phyloP scores from a whole-genome alignment of 2,888 invertebrate species.

The Arrhopalites spinosus region DNA sequence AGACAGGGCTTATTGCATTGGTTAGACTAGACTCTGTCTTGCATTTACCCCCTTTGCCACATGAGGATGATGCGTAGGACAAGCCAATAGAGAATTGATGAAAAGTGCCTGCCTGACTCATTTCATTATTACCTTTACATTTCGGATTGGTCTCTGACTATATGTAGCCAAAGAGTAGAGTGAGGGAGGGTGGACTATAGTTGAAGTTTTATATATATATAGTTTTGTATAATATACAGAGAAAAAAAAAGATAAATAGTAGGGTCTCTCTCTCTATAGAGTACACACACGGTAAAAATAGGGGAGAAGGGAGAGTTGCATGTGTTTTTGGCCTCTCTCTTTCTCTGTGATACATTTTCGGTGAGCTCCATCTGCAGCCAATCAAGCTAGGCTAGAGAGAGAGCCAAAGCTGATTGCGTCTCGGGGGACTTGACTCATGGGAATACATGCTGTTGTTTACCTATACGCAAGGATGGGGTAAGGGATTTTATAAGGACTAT shows the following conservation, averaged over 20 bases:
- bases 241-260: no score
- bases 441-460: conserved; percentile 34
- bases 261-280: no score
- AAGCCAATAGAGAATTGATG: conserved; percentile 38
- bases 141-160: conserved; percentile 13
- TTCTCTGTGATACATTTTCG: no score
- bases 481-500: not conserved
- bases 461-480: conserved; percentile 1
- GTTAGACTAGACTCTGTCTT: no score
- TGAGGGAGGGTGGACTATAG: no score
- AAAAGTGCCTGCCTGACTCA: conserved; percentile 29
- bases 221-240: not conserved
- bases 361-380: conserved; percentile 52
- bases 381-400: conserved; percentile 37
- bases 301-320: conserved; percentile 11
- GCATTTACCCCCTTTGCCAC: not conserved
- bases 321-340: conserved; percentile 19
- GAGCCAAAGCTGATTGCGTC: conserved; percentile 48
- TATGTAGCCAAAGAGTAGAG: not conserved
- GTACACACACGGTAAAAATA: not conserved
- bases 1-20: no score
- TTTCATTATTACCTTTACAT: conserved; percentile 35
- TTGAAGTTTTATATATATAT: no score
- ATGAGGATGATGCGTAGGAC: conserved; percentile 26
- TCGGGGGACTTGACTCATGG: conserved; percentile 42